phyloP scores from a whole-genome alignment of 2,888 invertebrate genomes.

The Therioaphis trifolii region DNA sequence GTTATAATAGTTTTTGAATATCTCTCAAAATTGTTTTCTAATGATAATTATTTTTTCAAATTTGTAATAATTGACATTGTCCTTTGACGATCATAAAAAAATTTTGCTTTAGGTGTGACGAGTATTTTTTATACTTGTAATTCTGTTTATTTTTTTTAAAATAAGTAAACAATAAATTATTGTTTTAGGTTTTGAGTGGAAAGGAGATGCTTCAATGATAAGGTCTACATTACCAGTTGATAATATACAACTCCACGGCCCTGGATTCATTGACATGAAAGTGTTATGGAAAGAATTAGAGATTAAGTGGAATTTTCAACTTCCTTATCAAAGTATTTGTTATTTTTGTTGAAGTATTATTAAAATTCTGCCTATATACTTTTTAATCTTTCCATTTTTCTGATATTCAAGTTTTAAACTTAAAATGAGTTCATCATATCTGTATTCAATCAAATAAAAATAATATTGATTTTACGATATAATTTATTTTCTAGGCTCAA shows the following conservation, averaged over 20 bases:
- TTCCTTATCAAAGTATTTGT: conserved; percentile 71
- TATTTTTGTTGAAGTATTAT: background rate
- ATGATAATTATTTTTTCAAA: no score
- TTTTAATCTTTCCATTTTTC: background rate
- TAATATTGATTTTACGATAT: background rate
- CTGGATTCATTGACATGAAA: conserved; percentile 74
- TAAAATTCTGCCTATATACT: background rate
- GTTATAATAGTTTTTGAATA: no score
- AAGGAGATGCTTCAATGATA: conserved; percentile 75
- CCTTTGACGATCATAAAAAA: no score
- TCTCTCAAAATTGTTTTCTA: no score
- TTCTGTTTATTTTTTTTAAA: no score
- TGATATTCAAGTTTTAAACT: background rate
- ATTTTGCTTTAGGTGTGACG: no score
- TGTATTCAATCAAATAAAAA: background rate
- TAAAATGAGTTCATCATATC: background rate
- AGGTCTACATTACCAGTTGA: conserved; percentile 72
- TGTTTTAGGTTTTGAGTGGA: conserved; percentile 72
- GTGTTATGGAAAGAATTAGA: conserved; percentile 73
- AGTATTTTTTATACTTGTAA: no score
- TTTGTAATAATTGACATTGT: no score
- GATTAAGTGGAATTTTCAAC: conserved; percentile 71
- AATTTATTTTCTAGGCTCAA: conserved; percentile 13
- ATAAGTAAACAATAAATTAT: no score
- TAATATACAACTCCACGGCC: conserved; percentile 69